These are phyloP conservation scores for Illadopsis cleaveri DNA, from an alignment of 2,113 vertebrate genomes.

Conservation along the genomic window DNA sequence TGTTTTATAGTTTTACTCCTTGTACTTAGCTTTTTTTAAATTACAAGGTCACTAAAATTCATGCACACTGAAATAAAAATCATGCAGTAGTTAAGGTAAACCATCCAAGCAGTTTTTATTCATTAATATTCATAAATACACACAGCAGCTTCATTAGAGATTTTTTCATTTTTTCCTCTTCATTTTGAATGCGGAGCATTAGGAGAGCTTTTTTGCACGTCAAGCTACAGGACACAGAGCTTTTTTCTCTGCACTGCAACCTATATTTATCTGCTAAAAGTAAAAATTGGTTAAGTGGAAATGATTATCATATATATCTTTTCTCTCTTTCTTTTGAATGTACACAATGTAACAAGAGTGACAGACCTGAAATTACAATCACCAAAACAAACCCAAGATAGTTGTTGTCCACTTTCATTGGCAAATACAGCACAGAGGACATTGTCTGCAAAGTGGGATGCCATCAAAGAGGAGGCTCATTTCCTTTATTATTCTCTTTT, in stretches of 20 bases:
- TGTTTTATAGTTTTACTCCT: constrained; percentile 77
- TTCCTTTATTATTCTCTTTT: constrained; percentile 94
- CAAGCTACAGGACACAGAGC: constrained; percentile 85
- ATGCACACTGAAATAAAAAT: constrained; percentile 99
- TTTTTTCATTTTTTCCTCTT: constrained; percentile 87
- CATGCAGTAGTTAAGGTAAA: constrained; percentile 99
- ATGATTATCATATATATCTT: constrained; percentile 95
- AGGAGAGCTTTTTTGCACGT: constrained; percentile 86
- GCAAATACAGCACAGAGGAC: constrained; percentile 99
- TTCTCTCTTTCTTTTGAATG: constrained; percentile 94
- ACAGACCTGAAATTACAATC: constrained; percentile 99
- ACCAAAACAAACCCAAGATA: constrained; percentile 92
- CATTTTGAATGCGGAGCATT: constrained; percentile 92
- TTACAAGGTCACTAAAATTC: constrained; percentile 94
- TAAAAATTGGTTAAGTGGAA: constrained; percentile 92
- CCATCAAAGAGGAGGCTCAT: constrained; percentile 99
- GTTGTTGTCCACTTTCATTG: constrained; percentile 97
- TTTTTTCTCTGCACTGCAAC: constrained; percentile 84
- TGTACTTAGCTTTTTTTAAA: constrained; percentile 80
- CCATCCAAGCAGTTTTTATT: constrained; percentile 99
- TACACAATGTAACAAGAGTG: constrained; percentile 99
- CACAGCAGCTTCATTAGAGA: constrained; percentile 99
- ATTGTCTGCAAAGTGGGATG: constrained; percentile 86
- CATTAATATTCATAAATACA: constrained; percentile 99
- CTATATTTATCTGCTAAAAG: constrained; percentile 91